phyloP scores from a whole-genome alignment of 2,113 vertebrate genomes.

The Morphnarchus princeps region DNA sequence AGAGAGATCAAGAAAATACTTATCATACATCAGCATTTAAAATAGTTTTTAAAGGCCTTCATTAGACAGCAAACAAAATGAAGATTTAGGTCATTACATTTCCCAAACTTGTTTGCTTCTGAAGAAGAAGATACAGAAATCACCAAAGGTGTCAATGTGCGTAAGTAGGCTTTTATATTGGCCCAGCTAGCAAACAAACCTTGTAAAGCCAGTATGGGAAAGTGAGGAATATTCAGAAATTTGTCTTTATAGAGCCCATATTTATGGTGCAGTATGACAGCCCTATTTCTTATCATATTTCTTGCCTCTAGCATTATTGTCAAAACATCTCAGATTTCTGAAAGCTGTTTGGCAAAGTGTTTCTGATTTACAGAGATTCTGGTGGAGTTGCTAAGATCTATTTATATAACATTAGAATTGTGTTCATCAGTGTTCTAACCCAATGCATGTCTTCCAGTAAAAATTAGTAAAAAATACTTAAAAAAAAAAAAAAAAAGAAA shows the following conservation, averaged over 20 bases:
- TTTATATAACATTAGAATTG: not conserved
- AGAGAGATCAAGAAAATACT: not conserved
- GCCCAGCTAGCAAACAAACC: not conserved
- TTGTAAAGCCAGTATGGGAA: not conserved
- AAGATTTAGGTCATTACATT: not conserved
- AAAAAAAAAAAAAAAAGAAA: too few relatives aligned
- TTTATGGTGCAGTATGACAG: not conserved
- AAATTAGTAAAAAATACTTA: not conserved
- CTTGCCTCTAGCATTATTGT: not conserved
- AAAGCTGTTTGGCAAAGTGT: not conserved
- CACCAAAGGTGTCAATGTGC: not conserved
- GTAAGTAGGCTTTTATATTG: not conserved
- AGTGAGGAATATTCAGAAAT: not conserved
- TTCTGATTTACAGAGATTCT: not conserved
- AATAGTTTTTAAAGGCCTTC: not conserved
- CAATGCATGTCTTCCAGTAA: not conserved
- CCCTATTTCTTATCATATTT: not conserved
- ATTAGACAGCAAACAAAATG: not conserved
- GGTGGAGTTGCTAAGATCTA: not conserved
- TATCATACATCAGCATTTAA: accelerated
- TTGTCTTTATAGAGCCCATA: not conserved
- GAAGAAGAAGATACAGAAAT: not conserved
- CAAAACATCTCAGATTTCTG: not conserved
- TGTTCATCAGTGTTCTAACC: not conserved
- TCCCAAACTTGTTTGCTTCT: not conserved